phyloP scores from a whole-genome alignment of 2,888 invertebrate species.

The Coelinius sp. region DNA sequence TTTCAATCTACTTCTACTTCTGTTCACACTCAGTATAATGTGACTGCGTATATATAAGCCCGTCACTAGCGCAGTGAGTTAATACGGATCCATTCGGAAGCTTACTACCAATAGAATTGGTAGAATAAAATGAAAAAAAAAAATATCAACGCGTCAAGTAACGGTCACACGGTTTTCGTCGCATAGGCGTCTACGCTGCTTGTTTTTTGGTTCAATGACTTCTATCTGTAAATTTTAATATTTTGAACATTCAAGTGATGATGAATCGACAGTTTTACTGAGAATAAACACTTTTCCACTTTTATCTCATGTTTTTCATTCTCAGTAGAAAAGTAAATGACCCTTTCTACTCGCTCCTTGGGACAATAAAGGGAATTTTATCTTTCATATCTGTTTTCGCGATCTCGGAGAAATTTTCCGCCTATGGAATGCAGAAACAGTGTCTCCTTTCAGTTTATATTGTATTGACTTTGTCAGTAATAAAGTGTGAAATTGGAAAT shows the following conservation, averaged over 20 bases:
- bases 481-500: neutral
- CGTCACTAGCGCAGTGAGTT: too few relatives aligned
- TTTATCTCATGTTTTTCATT: neutral
- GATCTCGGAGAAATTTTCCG: slow-evolving; percentile 1
- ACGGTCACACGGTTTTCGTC: too few relatives aligned
- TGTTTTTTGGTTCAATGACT: too few relatives aligned
- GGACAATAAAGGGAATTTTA: slow-evolving; percentile 17
- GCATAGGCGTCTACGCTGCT: too few relatives aligned
- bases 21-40: too few relatives aligned
- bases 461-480: neutral
- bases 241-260: slow-evolving; percentile 37
- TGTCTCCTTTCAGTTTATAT: neutral
- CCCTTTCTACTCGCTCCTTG: neutral
- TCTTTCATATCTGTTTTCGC: slow-evolving; percentile 23
- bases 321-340: neutral
- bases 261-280: slow-evolving; percentile 43
- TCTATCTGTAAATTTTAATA: neutral
- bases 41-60: too few relatives aligned
- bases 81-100: too few relatives aligned
- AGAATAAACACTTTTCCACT: neutral
- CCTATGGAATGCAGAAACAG: neutral
- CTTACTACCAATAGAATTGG: too few relatives aligned
- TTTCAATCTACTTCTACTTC: too few relatives aligned
- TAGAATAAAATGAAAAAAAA: too few relatives aligned
- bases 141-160: too few relatives aligned